Conservation (phyloP, 2,113 vertebrate genomes). For the Pelodiscus sinensis region DNA sequence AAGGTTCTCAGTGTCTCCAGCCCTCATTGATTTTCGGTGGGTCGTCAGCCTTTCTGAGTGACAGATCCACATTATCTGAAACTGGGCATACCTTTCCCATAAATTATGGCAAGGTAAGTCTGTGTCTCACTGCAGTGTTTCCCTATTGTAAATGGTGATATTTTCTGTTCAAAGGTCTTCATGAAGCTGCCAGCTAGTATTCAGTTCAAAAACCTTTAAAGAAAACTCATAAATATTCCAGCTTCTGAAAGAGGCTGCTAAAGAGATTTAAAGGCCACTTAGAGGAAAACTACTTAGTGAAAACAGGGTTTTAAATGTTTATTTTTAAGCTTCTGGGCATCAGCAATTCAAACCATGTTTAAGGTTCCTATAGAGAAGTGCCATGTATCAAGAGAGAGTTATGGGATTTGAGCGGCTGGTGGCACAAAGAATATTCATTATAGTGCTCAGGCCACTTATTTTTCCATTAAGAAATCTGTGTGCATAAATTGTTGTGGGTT, state of each 20-base stretch:
- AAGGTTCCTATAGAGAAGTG: constrained; percentile 10
- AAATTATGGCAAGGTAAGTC: neutral
- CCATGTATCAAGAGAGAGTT: neutral
- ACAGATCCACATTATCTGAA: neutral
- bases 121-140: neutral
- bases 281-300: constrained; percentile 2
- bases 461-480: constrained; percentile 7
- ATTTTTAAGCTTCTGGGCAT: neutral
- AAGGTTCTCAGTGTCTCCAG: neutral
- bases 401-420: neutral
- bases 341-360: constrained; percentile 5
- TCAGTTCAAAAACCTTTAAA: constrained; percentile 42
- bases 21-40: neutral
- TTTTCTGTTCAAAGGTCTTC: constrained; percentile 31
- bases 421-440: neutral
- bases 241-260: constrained; percentile 31
- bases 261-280: constrained; percentile 41
- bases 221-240: constrained; percentile 24
- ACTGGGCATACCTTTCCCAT: neutral
- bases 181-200: constrained; percentile 13
- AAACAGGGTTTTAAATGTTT: neutral
- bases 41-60: neutral
- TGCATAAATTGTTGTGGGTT: neutral
- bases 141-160: neutral
- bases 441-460: neutral